These are phyloP conservation scores for Stichopus horrens DNA, from an alignment of 53 echinoderm and acorn worm species.

Conservation along the genomic window DNA sequence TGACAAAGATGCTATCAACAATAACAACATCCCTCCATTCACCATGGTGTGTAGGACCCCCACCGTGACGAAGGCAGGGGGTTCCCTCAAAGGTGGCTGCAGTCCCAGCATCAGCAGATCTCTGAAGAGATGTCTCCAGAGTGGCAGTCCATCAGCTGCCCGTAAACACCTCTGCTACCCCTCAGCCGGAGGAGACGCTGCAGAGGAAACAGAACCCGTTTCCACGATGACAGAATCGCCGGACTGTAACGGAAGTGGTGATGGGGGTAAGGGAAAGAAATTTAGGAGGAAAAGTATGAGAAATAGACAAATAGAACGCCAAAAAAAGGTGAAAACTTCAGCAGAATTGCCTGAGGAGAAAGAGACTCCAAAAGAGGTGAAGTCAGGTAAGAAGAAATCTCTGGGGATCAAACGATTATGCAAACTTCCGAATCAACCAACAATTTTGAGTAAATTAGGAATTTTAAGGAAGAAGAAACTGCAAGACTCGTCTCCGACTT, in stretches of 20 bases:
- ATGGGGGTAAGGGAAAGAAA: background rate
- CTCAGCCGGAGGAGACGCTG: background rate
- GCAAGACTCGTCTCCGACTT: background rate
- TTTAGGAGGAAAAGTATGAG: constrained; percentile 26
- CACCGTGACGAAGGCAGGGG: constrained; percentile 3
- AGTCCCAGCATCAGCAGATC: constrained; percentile 18
- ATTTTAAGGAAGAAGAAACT: constrained; percentile 61
- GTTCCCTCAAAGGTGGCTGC: constrained; percentile 38
- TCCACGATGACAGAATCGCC: background rate
- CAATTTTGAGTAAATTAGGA: constrained; percentile 59
- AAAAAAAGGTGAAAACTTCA: background rate
- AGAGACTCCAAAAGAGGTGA: background rate
- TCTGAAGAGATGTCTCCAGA: background rate
- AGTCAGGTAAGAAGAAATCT: constrained; percentile 68
- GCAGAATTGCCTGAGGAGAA: background rate
- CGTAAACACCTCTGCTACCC: constrained; percentile 12
- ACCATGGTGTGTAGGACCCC: constrained; percentile 5
- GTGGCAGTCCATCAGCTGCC: constrained; percentile 16
- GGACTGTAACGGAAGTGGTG: background rate
- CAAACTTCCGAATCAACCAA: constrained; percentile 61
- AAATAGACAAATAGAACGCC: background rate
- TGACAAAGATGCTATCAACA: constrained; percentile 9
- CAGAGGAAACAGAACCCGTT: background rate
- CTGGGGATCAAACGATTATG: constrained; percentile 73
- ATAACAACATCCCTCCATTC: constrained; percentile 30